phyloP scores from a whole-genome alignment of 2,797 vertebrate genomes.

The Paratrypauchen microcephalus region DNA sequence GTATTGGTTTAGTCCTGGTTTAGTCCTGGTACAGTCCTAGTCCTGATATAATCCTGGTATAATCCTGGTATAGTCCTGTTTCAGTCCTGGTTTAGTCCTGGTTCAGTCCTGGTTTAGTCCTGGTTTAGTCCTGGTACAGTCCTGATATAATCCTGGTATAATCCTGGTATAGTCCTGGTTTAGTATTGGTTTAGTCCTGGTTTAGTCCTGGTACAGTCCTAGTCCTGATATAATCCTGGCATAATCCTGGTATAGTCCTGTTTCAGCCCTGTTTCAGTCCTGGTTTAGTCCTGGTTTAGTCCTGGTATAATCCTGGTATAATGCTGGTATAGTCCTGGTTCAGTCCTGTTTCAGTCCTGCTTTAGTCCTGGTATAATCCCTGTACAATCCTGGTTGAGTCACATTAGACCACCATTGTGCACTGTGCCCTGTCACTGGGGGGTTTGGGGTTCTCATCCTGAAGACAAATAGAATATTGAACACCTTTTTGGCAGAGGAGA shows the following conservation, averaged over 20 bases:
- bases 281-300: background rate
- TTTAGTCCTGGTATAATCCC: too few relatives aligned
- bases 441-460: constrained; percentile 74
- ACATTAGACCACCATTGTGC: background rate
- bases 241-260: background rate
- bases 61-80: too few relatives aligned
- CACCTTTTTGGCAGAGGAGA: constrained; percentile 58
- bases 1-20: background rate
- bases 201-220: background rate
- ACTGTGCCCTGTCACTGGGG: constrained; percentile 41
- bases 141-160: background rate
- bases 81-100: background rate
- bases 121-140: background rate
- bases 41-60: background rate
- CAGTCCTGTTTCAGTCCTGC: too few relatives aligned
- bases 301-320: too few relatives aligned
- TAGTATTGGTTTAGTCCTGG: background rate
- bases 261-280: background rate
- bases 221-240: constrained; percentile 15
- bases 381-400: background rate
- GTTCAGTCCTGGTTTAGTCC: background rate
- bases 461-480: constrained; percentile 61
- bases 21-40: background rate
- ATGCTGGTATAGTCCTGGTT: too few relatives aligned
- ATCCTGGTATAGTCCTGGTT: background rate